Percentiles rank a stretch among this genome's conserved stretches.
phyloP scores from a whole-genome alignment of 2,888 invertebrate species.

The Gryllus longicercus region DNA sequence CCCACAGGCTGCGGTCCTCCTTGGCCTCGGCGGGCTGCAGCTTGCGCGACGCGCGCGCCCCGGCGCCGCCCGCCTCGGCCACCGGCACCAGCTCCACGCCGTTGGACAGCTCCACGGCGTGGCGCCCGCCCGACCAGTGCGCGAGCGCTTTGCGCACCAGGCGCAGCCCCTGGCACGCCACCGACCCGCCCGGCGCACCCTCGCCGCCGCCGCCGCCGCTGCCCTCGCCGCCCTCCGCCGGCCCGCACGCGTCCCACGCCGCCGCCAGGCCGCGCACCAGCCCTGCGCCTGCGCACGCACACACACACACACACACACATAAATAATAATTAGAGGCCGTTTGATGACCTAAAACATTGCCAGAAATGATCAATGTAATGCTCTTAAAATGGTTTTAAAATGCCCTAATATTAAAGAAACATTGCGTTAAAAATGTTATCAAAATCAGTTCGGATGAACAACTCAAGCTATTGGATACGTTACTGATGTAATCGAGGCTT shows the following conservation, averaged over 20 bases:
- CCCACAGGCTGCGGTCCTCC: conserved; percentile 56
- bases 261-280: background rate
- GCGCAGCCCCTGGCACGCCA: conserved; percentile 26
- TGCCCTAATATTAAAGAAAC: too few species aligned
- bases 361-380: too few species aligned
- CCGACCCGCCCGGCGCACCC: background rate
- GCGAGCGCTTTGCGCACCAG: conserved; percentile 37
- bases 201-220: background rate
- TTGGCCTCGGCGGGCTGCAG: background rate
- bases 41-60: background rate
- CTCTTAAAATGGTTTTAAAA: too few species aligned
- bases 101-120: background rate
- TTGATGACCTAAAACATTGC: too few species aligned
- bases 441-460: too few species aligned
- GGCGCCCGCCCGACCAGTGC: conserved; percentile 35
- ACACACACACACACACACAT: background rate
- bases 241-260: background rate
- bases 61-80: background rate
- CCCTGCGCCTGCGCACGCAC: background rate
- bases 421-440: too few species aligned
- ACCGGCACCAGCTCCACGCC: conserved; percentile 8
- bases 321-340: too few species aligned
- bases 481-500: too few species aligned
- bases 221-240: background rate
- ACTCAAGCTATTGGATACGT: too few species aligned